These are phyloP conservation scores for Varanus salvator DNA, from an alignment of 2,113 vertebrate species.

Conservation along the genomic window DNA sequence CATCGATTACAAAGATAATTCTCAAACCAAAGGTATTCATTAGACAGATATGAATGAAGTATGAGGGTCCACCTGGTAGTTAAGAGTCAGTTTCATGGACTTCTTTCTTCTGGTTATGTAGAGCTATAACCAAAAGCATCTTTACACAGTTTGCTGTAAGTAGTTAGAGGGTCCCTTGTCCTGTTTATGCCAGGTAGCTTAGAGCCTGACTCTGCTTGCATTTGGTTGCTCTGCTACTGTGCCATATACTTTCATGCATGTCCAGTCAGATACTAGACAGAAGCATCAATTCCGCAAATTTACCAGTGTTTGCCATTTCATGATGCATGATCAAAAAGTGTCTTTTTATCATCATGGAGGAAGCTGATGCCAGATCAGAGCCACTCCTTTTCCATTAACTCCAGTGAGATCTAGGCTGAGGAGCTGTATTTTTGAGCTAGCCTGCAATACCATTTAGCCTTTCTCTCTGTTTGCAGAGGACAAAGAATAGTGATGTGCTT, in stretches of 20 bases:
- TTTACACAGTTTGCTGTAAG: no score
- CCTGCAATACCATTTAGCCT: background rate
- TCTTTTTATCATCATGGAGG: background rate
- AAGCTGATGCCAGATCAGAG: background rate
- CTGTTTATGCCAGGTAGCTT: background rate
- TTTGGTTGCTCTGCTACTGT: background rate
- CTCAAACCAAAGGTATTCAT: no score
- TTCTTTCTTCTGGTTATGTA: no score
- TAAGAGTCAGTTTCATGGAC: no score
- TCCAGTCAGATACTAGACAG: background rate
- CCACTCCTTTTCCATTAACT: background rate
- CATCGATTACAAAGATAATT: no score
- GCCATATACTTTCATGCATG: background rate
- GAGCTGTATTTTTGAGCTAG: background rate
- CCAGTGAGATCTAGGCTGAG: background rate
- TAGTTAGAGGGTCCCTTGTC: no score
- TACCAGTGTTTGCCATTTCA: background rate
- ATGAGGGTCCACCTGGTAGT: no score
- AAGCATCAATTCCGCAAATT: background rate
- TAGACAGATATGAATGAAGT: no score
- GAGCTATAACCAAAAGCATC: no score
- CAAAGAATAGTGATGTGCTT: background rate
- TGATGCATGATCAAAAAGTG: background rate
- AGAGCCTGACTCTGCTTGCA: no score
- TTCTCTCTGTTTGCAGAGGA: background rate